Conservation (phyloP, 2,113 vertebrate genomes). For the Paralichthys olivaceus region DNA sequence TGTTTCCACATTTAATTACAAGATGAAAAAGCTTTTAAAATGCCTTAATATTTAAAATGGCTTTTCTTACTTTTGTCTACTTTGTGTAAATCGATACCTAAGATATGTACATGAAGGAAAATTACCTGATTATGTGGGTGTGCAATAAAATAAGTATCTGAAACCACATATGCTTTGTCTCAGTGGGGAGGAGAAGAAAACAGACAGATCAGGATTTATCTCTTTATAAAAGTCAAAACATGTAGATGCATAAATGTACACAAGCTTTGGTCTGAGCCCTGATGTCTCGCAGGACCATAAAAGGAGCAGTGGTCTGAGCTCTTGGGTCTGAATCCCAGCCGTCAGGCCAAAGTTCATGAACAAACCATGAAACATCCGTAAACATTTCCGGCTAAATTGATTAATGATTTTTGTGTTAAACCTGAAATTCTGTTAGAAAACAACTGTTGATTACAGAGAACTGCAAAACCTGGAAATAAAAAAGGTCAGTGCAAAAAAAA, state of each 20-base stretch:
- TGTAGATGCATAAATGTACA: conserved; percentile 48
- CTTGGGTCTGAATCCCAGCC: not conserved
- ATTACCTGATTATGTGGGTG: conserved; percentile 27
- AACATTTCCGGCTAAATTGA: conserved; percentile 4
- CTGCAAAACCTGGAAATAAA: conserved; percentile 20
- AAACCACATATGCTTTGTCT: conserved; percentile 16
- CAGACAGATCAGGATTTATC: conserved; percentile 7
- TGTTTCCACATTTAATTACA: not conserved
- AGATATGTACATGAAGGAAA: conserved; percentile 30
- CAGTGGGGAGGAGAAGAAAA: conserved; percentile 13
- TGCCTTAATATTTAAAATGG: conserved; percentile 10
- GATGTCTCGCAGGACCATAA: conserved; percentile 22
- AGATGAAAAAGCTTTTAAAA: conserved; percentile 9
- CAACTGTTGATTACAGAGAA: conserved; percentile 9
- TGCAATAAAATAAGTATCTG: conserved; percentile 71
- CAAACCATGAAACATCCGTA: not conserved
- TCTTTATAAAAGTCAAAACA: conserved; percentile 70
- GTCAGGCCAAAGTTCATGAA: conserved; percentile 27
- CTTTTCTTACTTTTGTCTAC: conserved; percentile 13
- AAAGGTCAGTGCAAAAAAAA: conserved; percentile 47
- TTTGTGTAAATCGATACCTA: not conserved
- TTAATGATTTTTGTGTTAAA: conserved; percentile 3
- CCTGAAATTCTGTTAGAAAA: conserved; percentile 20
- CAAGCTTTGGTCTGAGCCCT: conserved; percentile 50
- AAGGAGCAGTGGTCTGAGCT: conserved; percentile 11